Evolutionary conservation across 1,140 invertebrate genomes (phyloP).

Genomic region (Camponotus pennsylvanicus): DNA sequence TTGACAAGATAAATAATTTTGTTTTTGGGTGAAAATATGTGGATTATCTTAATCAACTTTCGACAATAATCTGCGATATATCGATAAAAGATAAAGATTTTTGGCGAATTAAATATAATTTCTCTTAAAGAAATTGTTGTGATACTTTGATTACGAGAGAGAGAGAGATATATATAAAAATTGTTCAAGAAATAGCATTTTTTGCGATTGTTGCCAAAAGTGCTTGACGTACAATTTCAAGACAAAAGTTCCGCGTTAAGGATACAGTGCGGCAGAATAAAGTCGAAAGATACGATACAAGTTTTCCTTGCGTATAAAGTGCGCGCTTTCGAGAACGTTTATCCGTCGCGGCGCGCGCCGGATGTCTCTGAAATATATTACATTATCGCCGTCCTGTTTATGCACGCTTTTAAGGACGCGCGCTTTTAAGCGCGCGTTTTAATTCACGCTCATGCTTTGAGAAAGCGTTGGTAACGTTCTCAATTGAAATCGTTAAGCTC

Average conservation of each 20-base stretch:
- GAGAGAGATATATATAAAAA: background rate
- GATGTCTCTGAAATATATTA: conserved; percentile 59
- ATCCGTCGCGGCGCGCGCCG: conserved; percentile 32
- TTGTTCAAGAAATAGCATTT: background rate
- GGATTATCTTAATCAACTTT: background rate
- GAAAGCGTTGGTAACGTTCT: conserved; percentile 66
- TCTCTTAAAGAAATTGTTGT: background rate
- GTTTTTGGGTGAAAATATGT: background rate
- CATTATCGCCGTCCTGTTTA: conserved; percentile 61
- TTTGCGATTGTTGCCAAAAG: background rate
- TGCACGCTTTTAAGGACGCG: conserved; percentile 72
- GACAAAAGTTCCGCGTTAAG: background rate
- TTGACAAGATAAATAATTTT: background rate
- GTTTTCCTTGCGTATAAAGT: conserved; percentile 26
- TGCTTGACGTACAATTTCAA: background rate
- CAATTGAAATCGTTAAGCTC: conserved; percentile 72
- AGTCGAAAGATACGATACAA: background rate
- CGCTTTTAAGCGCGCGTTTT: conserved; percentile 72
- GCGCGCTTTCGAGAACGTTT: conserved; percentile 44
- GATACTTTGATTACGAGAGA: background rate
- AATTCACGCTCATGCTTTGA: conserved; percentile 45
- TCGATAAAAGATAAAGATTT: too few species aligned
- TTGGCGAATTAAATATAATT: too few species aligned
- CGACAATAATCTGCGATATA: too few species aligned
- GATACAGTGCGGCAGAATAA: conserved; percentile 1